Percentiles rank a stretch among this genome's conserved stretches.
phyloP scores from a whole-genome alignment of 1,140 invertebrate species.

The Zaprionus lachaisei region DNA sequence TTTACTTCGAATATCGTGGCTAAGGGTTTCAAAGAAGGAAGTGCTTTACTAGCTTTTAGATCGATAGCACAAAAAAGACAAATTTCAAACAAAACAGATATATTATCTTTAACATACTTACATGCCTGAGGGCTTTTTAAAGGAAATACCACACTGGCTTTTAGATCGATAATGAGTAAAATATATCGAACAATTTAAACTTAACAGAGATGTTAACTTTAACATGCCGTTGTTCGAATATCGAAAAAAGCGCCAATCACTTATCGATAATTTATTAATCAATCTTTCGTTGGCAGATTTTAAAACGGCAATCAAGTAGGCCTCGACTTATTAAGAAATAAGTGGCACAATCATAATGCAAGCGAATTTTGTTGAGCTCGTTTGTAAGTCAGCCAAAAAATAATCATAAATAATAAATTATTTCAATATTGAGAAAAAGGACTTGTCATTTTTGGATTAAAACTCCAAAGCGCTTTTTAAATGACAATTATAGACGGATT shows the following conservation, averaged over 20 bases:
- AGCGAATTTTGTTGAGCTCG: slow-evolving; percentile 17
- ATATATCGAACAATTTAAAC: neutral
- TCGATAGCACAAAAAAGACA: too few species aligned
- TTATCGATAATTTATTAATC: slow-evolving; percentile 3
- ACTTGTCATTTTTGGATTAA: neutral
- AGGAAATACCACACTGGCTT: neutral
- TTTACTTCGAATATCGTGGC: neutral
- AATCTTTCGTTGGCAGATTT: neutral
- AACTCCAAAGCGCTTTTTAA: neutral
- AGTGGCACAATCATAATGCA: slow-evolving; percentile 6
- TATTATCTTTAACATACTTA: too few species aligned
- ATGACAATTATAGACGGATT: slow-evolving; percentile 1
- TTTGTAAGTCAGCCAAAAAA: neutral
- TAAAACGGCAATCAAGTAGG: slow-evolving; percentile 6
- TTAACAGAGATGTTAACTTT: neutral
- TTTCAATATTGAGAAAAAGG: neutral
- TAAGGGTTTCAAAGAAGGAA: too few species aligned
- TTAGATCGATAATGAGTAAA: neutral
- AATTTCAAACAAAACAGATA: too few species aligned
- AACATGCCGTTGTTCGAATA: neutral
- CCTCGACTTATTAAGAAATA: slow-evolving; percentile 6
- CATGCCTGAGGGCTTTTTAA: neutral
- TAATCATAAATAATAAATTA: neutral
- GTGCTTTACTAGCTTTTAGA: too few species aligned
- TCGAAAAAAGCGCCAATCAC: neutral